Evolutionary conservation across 1,140 invertebrate species (phyloP).

Genomic region (Phenacoccus solenopsis): DNA sequence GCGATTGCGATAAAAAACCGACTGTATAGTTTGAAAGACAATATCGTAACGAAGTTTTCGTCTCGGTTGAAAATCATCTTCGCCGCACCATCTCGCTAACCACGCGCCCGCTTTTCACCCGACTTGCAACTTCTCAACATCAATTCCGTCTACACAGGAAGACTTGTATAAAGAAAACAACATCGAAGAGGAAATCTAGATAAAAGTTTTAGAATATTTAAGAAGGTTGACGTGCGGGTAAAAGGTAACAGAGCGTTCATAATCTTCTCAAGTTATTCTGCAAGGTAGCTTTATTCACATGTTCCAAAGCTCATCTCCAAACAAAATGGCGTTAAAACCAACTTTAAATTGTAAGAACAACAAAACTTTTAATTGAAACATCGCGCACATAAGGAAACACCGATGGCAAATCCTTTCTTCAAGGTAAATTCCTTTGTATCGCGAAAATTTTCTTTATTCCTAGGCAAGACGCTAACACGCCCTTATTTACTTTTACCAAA

Average conservation of each 20-base stretch:
- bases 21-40: no score
- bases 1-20: no score
- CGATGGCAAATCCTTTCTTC: not conserved
- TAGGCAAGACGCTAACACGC: not conserved
- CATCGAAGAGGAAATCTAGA: not conserved
- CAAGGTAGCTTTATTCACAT: constrained; percentile 16
- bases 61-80: no score
- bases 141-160: no score
- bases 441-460: constrained; percentile 11
- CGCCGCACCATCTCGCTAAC: no score
- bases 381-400: constrained; percentile 8
- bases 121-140: no score
- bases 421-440: constrained; percentile 7
- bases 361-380: constrained; percentile 18
- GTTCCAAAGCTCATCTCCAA: constrained; percentile 16
- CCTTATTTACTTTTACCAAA: constrained; percentile 14
- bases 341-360: constrained; percentile 18
- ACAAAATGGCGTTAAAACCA: constrained; percentile 15
- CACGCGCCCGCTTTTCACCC: no score
- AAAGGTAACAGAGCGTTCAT: constrained; percentile 16
- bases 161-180: not conserved
- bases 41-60: no score
- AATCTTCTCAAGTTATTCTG: constrained; percentile 18
- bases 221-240: constrained; percentile 6
- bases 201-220: constrained; percentile 15